Evolutionary conservation across 2,113 vertebrate species (phyloP), one percentile per base, ranked within the genome.

Genomic region (Oreochromis spilurus): DNA sequence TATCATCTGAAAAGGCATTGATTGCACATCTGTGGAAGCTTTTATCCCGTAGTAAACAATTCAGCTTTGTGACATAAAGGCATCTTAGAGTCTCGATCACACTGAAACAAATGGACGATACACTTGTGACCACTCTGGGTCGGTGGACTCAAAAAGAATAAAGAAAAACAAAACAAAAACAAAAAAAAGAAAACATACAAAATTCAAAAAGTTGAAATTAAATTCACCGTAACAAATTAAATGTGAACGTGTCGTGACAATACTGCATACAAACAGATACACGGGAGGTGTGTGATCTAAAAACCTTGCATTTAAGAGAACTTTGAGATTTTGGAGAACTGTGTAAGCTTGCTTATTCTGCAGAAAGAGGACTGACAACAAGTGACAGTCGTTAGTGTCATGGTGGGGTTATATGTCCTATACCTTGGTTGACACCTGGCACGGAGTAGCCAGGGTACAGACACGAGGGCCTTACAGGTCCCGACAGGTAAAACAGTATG

Each of bases 11-110:
- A 86, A 91, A 92, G 87, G 86, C 72, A 52, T 77, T 62, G 84
- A 93, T 89, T 93, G 92, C 92, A 95, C 72, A 52, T 77, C 26
- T 89, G 57, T 84, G 83, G 83, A 78, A 82, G 58, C 62, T 79
- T 38, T 54, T 13, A 70, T 80, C 75, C 40, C 2, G 11, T 48
- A 52, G 88, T 89, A 93, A 94, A 93, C 92, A 60, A 84, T 84
- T 81, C 43, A 85, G 82, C 82, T 87, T 83, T 48, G 50, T 55
- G 19, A 58, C 84, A 43, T 79, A 45, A 95, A 95, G 94, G 94
- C 93, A 94, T 90, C 91, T 88, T 81, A 36, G 79, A 36, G 79
- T 84, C 52, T 43, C 24, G 14, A 85, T 53, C 48, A 55, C 13
- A 16, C 54, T 67, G 19, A 65, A 85, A 45, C 26, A 91, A 84